Evolutionary conservation across 2,113 vertebrate genomes (phyloP), one percentile per base, ranked within the genome.

Genomic region (Aleadryas rufinucha): DNA sequence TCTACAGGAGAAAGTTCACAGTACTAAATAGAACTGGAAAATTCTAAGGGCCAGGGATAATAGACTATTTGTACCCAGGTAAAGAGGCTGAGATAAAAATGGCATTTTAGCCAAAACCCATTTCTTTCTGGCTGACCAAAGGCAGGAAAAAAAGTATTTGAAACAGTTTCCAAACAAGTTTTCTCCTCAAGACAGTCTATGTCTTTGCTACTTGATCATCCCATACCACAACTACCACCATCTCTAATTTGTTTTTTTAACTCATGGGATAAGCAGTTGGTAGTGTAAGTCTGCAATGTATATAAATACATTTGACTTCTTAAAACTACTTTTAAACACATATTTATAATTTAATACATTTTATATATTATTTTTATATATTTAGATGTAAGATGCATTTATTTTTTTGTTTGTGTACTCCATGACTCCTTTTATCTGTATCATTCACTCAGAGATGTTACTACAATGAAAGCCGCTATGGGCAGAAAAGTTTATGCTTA

Each of bases 101-200:
- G 4, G 13, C 52, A 6, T 2, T 1, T 44, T 41, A 87, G 22
- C 24, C 3, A 9, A 94, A 84, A 8, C 3, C 3, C 3, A 26
- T 47, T 44, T 76, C 11, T 65, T 88, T 65, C 50, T 75, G 37
- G 6, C 26, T 84, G 59, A 21, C 11, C 24, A 78, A 72, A 84
- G 9, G 9, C 31, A 53, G 37, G 44, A 19, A 35, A 42, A 16
- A 75, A 57, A 44, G 7, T 5, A 30, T 76, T 57, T 71, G 13
- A 83, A 66, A n/a, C 1, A 6, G 5, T 60, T 82, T 69, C 52
- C 37, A 50, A 72, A 19, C 11, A 28, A 24, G 4, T 31, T 77
- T 60, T 1, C 12, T 47, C 16, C 37, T 75, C 13, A 31, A 37
- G 4, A 35, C 3, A 5, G 5, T 20, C 18, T 50, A 2, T 2